Base-by-base conservation (phyloP, 2,888 invertebrate genomes). In the Phymatocera aterrima region DNA sequence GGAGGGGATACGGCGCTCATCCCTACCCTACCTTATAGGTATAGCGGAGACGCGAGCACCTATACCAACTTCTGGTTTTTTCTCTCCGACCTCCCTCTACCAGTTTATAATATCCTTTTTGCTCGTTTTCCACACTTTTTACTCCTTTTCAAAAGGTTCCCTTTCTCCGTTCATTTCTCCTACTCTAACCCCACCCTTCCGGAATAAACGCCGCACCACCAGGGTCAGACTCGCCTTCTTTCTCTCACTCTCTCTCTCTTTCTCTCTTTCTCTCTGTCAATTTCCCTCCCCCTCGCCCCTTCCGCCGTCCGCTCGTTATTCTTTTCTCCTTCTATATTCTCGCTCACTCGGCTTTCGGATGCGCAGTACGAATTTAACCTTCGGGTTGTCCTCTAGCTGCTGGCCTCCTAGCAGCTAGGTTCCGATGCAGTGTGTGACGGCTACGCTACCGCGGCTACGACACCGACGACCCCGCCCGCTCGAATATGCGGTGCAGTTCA, bases 341-440 rank as follows among this genome's bases (percentile, higher is more conserved):
- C 10, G 15, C 60, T 61, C 1, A 28, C n/a, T 31, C 60, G 43
- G 60, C 31, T 57, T 40, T 75, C 37, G 82, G 83, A 83, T 83
- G 83, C 83, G 79, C 77, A 81, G 82, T 85, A 83, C 82, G 78
- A 79, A 79, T 83, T 82, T 85, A 85, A 87, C 87, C 87, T 87
- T 87, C 86, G 82, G 80, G 80, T 80, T 83, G 83, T 84, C 84
- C 83, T 84, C 83, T 81, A n/a, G n/a, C n/a, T n/a, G n/a, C n/a
- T n/a, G n/a, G n/a, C n/a, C n/a, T n/a, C n/a, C n/a, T n/a, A n/a
- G n/a, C n/a, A n/a, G n/a, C n/a, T n/a, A n/a, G n/a, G 78, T 51
- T 83, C 81, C 79, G 78, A 80, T 57, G 48, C 43, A n/a, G n/a
- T n/a, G n/a, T n/a, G n/a, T n/a, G n/a, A n/a, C n/a, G n/a, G n/a